Evolutionary conservation across 2,888 invertebrate species (phyloP), one percentile per base, ranked within the genome.

Genomic region (Drosophila pseudotakahashii): DNA sequence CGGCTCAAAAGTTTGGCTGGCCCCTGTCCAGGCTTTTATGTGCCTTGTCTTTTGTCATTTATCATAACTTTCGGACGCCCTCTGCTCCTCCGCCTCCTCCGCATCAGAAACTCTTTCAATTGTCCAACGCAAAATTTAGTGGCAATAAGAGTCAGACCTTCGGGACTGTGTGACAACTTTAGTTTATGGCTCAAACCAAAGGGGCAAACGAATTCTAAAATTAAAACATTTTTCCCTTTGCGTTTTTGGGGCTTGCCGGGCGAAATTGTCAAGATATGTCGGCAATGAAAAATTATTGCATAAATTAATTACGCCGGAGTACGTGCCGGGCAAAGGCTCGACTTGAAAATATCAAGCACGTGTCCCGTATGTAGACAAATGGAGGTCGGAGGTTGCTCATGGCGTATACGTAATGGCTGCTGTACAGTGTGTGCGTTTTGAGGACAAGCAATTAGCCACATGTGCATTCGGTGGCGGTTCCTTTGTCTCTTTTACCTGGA

Each of bases 271-370:
- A 71, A 77, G 80, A 88, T 80, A 83, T 85, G 86, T 80, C 77
- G 70, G 88, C 78, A 78, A 86, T 88, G 81, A 78, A 86, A 88
- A 82, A 84, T 84, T 86, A 84, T 84, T 84, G 81, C 86, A 84
- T 88, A 86, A 84, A 84, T 88, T 86, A 88, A 84, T 85, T 88
- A 88, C 78, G 30, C 9, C 66, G 39, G 26, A 61, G 67, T 54
- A 82, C 83, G 76, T 80, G 81, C 55, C 63, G n/a, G 71, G 68
- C 26, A 44, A 69, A 55, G 48, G 50, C 45, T 61, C 39, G 59
- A 13, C 26, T 58, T 37, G 37, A 67, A 73, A 73, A 61, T 68
- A 72, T 45, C 53, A 52, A 42, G 41, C 47, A 52, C 53, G 62
- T 61, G 58, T 26, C 37, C 36, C 32, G 77, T 69, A 51, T 71